Base-by-base conservation (phyloP, 1,140 invertebrate genomes). In the Lordiphosa stackelbergi region DNA sequence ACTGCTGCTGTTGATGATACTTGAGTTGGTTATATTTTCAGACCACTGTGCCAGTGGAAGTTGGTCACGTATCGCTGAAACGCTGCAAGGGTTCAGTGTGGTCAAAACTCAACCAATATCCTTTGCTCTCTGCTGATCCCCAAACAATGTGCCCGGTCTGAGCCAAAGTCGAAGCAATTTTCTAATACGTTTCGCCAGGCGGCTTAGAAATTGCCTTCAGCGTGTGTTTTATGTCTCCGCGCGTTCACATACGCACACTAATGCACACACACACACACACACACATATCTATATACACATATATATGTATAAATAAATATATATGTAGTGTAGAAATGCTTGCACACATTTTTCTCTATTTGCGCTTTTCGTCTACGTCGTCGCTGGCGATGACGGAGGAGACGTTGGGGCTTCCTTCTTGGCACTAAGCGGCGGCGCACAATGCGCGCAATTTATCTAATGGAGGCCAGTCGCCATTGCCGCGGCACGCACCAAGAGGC, bases 361-460 rank as follows among this genome's bases (percentile, higher is more conserved):
- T 52, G 49, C 49, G 49, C 49, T 52, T 52, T 52, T 52, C 36
- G 37, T 40, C 49, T 13, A 37, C 41, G 13, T 19, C 49, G 6
- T 8, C 28, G 28, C 28, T 8, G 28, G 28, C 28, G 28, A 31
- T 31, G 28, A 31, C 28, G 28, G 7, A 31, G 28, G 28, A 31
- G 28, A 31, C 28, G 36, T 51, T 34, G 19, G 36, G 34, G 34
- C 10, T 35, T 53, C 12, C 52, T 35, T 42, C 41, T 53, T 34
- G 28, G 28, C 28, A 31, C 28, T 31, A 31, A 31, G 28, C 28
- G 28, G 28, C 31, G 40, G 38, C 52, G 38, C 36, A 53, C 52
- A 53, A 42, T 53, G 52, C 38, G 38, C 38, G 41, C 38, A 42
- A 53, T 53, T 53, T 53, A 53, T 53, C 52, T 53, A 38, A 53